Base-by-base conservation (phyloP, 92 coral and sea anemone genomes). In the Epizoanthus fatuus region DNA sequence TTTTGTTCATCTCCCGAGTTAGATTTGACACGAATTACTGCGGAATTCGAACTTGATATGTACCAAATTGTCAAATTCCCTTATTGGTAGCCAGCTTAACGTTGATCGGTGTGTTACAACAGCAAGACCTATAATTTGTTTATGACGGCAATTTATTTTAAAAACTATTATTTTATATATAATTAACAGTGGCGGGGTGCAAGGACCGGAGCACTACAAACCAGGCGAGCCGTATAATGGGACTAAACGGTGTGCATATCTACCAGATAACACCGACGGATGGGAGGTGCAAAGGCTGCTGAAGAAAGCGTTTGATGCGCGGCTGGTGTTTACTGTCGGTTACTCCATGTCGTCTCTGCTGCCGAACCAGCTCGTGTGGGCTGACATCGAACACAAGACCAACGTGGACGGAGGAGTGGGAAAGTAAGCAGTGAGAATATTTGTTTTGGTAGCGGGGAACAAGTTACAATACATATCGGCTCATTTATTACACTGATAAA, bases 321-420 rank as follows among this genome's bases (percentile, higher is more conserved):
- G 69, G 0, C 70, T 60, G 44, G 38, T 77, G 54, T 77, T 77
- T 42, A 77, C 82, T 29, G 44, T 77, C 13, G 82, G 82, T 20
- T 77, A 19, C 39, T 77, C 82, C 22, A 44, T 77, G 82, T 59
- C 82, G 14, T 20, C 70, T 42, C 32, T 60, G 35, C 19, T 39
- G 42, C 82, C 82, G 5, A 77, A 77, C 64, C 82, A 77, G 58
- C 60, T 77, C 70, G 65, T 47, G 29, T 77, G 82, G 82, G 82
- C 56, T 40, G 71, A 20, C 16, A 45, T 77, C 54, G 82, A 77
- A 5, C 82, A 77, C 51, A 77, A 77, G 71, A 77, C 70, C 0
- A 77, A 77, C 56, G 25, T 76, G 10, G 53, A 76, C 3, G 81
- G 81, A 63, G 81, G 81, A 7, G 17, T 40, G 20, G 40, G 57